phyloP scores from a whole-genome alignment of 2,797 vertebrate genomes.

The Bufotes viridis region DNA sequence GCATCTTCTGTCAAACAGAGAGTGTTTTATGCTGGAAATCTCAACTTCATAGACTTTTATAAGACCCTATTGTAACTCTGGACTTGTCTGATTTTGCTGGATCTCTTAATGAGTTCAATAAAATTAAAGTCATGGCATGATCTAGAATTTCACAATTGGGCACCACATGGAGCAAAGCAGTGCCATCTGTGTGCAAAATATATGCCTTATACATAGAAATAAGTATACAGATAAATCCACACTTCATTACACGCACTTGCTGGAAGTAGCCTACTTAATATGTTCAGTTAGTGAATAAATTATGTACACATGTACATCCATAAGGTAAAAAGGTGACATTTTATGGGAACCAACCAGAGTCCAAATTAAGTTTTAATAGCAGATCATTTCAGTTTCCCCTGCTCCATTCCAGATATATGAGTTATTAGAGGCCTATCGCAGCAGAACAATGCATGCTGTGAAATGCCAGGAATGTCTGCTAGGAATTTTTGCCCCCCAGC shows the following conservation, averaged over 20 bases:
- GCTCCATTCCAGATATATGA: neutral
- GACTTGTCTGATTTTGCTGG: neutral
- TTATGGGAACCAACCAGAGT: neutral
- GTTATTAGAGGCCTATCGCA: conserved; percentile 20
- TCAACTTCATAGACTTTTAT: neutral
- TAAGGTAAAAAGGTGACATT: neutral
- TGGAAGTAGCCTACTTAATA: neutral
- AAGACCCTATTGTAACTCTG: neutral
- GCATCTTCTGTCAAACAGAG: neutral
- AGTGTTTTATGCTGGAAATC: neutral
- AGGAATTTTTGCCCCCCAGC: conserved; percentile 38
- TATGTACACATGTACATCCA: neutral
- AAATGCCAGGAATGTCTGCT: conserved; percentile 31
- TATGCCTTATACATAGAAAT: neutral
- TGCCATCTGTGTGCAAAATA: neutral
- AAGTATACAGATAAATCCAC: neutral
- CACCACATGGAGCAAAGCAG: too few relatives aligned
- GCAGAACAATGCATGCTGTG: conserved; percentile 24
- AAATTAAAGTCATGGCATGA: neutral
- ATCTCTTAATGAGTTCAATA: neutral
- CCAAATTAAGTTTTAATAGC: neutral
- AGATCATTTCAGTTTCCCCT: neutral
- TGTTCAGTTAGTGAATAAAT: too few relatives aligned
- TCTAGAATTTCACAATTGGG: neutral
- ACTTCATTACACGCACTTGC: neutral